A percentile compares a stretch with the other conserved stretches of the same genome.
phyloP scores from a whole-genome alignment of 2,888 invertebrate species.

The Mycalesis mineus region DNA sequence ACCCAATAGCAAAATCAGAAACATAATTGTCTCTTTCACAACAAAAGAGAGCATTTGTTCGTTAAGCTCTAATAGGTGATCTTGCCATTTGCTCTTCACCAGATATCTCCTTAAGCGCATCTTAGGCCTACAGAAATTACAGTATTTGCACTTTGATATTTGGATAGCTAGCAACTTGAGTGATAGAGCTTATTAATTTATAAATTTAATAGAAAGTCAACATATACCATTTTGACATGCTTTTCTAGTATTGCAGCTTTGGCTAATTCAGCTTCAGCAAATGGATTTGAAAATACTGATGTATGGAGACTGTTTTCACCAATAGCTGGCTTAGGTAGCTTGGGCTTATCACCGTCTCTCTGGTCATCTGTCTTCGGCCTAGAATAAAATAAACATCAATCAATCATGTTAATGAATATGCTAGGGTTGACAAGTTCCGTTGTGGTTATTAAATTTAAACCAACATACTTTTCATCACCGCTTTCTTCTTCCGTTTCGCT shows the following conservation, averaged over 20 bases:
- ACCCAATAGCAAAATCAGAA: too few relatives aligned
- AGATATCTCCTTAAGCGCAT: too few relatives aligned
- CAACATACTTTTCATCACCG: slow-evolving; percentile 53
- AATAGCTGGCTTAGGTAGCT: slow-evolving; percentile 82
- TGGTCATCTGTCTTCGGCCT: slow-evolving; percentile 19
- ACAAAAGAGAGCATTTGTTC: too few relatives aligned
- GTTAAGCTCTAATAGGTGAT: too few relatives aligned
- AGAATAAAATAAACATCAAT: not conserved
- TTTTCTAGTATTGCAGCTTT: slow-evolving; percentile 92
- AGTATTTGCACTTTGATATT: too few relatives aligned
- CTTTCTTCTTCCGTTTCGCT: slow-evolving; percentile 75
- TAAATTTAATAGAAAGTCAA: slow-evolving; percentile 62
- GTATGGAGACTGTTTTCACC: slow-evolving; percentile 77
- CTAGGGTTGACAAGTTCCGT: too few relatives aligned
- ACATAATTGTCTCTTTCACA: too few relatives aligned
- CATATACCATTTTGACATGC: slow-evolving; percentile 93
- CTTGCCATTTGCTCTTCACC: too few relatives aligned
- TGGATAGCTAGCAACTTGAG: not conserved
- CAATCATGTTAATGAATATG: too few relatives aligned
- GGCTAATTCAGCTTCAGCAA: slow-evolving; percentile 89
- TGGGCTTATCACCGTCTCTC: slow-evolving; percentile 47
- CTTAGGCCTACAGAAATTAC: too few relatives aligned
- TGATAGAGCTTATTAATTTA: not conserved
- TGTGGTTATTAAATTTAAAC: too few relatives aligned
- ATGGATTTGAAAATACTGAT: slow-evolving; percentile 93